phyloP scores from a whole-genome alignment of 2,888 invertebrate genomes.

The Platycnemis pennipes region DNA sequence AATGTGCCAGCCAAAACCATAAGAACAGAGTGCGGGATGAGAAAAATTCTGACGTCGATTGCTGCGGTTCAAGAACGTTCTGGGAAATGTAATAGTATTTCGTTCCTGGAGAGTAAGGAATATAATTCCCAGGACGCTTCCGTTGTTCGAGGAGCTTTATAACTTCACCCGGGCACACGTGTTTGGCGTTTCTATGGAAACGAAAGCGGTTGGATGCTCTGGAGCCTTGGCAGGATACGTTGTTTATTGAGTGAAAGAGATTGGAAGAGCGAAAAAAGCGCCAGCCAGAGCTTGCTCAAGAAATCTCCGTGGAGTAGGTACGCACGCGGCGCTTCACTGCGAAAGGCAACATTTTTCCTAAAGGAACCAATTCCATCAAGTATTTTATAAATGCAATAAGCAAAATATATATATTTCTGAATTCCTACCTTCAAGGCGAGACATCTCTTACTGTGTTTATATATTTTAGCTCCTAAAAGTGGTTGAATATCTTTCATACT shows the following conservation, averaged over 20 bases:
- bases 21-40: neutral
- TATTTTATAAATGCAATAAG: too few species aligned
- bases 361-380: neutral
- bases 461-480: too few species aligned
- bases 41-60: slow-evolving; percentile 15
- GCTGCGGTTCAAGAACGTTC: neutral
- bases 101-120: neutral
- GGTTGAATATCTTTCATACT: too few species aligned
- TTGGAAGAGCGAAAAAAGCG: neutral
- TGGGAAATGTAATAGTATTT: slow-evolving; percentile 14
- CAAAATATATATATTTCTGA: too few species aligned
- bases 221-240: neutral
- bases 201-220: neutral
- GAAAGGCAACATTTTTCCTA: neutral
- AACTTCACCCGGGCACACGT: neutral
- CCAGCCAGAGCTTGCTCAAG: neutral
- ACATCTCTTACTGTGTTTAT: too few species aligned
- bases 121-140: neutral
- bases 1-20: neutral
- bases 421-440: too few species aligned
- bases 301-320: neutral
- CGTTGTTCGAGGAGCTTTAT: neutral
- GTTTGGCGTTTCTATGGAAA: neutral
- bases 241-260: slow-evolving; percentile 14
- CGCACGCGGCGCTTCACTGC: neutral